phyloP scores from a whole-genome alignment of 2,888 invertebrate genomes.

The Selenia dentaria region DNA sequence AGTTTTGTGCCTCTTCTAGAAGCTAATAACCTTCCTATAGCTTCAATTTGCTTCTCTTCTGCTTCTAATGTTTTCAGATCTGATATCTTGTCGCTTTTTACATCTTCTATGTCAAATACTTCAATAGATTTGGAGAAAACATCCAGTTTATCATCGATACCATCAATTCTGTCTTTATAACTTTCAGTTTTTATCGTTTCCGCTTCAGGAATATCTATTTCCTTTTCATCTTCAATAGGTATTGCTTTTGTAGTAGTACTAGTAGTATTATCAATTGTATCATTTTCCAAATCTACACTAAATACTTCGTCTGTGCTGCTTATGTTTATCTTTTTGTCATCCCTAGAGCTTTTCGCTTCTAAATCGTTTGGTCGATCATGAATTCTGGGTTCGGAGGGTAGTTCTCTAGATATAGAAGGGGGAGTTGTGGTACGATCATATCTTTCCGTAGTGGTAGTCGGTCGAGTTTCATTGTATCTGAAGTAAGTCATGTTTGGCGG shows the following conservation, averaged over 20 bases:
- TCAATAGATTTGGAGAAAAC: conserved; percentile 73
- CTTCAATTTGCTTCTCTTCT: conserved; percentile 79
- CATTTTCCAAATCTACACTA: conserved; percentile 39
- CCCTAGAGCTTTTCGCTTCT: conserved; percentile 39
- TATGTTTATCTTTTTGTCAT: conserved; percentile 62
- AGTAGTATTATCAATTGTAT: conserved; percentile 27
- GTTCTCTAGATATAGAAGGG: conserved; percentile 26
- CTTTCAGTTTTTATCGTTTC: conserved; percentile 48
- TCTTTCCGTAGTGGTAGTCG: conserved; percentile 38
- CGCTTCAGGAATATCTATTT: conserved; percentile 48
- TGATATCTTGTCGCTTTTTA: conserved; percentile 60
- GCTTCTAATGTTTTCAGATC: conserved; percentile 73
- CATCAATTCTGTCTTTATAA: conserved; percentile 55
- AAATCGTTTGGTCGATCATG: conserved; percentile 18
- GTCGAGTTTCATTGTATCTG: conserved; percentile 63
- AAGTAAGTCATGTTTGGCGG: conserved; percentile 90
- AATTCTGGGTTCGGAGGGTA: conserved; percentile 25
- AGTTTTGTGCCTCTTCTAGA: conserved; percentile 67
- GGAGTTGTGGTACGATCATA: conserved; percentile 20
- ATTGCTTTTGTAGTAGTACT: conserved; percentile 26
- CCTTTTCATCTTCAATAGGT: conserved; percentile 38
- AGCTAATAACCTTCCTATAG: conserved; percentile 73
- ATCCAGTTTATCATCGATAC: conserved; percentile 73
- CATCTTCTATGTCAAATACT: conserved; percentile 73
- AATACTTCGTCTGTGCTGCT: conserved; percentile 46